A percentile compares a stretch with the other conserved stretches of the same genome.
phyloP scores from a whole-genome alignment of 2,888 invertebrate species.

The Acheta domesticus region DNA sequence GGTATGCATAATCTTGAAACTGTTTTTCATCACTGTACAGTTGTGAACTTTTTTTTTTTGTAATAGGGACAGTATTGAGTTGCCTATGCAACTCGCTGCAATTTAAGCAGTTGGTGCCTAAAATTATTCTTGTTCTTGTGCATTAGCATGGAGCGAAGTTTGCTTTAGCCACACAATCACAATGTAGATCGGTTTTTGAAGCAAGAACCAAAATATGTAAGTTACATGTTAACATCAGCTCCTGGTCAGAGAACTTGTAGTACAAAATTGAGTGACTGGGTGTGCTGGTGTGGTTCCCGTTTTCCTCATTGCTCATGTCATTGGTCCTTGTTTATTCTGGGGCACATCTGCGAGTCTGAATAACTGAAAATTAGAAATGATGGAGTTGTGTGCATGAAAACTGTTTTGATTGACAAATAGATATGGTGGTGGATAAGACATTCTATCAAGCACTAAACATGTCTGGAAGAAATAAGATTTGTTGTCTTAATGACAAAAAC shows the following conservation, averaged over 20 bases:
- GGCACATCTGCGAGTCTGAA: not conserved
- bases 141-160: not conserved
- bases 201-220: not conserved
- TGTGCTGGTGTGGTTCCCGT: not conserved
- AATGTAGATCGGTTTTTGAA: not conserved
- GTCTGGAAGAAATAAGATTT: conserved; percentile 20
- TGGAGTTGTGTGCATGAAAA: not conserved
- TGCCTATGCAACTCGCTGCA: not conserved
- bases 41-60: not conserved
- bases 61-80: not conserved
- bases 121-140: not conserved
- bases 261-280: conserved; percentile 1
- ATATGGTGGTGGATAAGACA: conserved; percentile 30
- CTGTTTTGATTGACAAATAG: not conserved
- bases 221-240: not conserved
- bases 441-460: conserved; percentile 24
- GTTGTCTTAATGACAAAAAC: conserved; percentile 11
- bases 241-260: not conserved
- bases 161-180: conserved; percentile 11
- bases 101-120: not conserved
- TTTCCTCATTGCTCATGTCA: not conserved
- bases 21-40: not conserved
- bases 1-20: not conserved
- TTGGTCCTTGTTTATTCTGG: conserved; percentile 3
- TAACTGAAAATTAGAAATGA: not conserved